Conservation (phyloP, 1,140 invertebrate genomes). For the Rhagoletis zephyria region DNA sequence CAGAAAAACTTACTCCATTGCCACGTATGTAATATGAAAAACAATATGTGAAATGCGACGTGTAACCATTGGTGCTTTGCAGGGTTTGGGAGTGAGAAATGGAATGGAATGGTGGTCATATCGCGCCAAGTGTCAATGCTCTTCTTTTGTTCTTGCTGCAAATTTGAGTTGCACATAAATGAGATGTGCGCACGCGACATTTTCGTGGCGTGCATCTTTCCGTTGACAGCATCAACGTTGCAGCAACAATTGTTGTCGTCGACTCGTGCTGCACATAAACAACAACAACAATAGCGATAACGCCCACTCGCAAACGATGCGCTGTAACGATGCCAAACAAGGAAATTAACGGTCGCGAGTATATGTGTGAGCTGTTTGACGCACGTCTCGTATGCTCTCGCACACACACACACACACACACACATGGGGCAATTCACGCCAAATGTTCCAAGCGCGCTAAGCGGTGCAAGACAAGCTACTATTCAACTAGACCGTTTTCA, state of each 20-base stretch:
- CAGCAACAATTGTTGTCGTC: neutral
- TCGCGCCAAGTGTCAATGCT: neutral
- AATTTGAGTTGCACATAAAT: constrained; percentile 19
- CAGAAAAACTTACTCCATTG: neutral
- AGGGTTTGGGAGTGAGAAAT: neutral
- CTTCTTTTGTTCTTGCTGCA: neutral
- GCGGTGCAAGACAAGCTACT: too few relatives aligned
- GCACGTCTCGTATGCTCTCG: neutral
- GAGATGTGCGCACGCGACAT: neutral
- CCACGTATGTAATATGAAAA: neutral
- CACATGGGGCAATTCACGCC: neutral
- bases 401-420: neutral
- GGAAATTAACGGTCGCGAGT: neutral
- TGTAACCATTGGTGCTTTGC: neutral
- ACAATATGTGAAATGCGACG: constrained; percentile 12
- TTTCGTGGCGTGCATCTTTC: neutral
- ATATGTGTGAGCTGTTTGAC: neutral
- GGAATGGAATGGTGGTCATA: neutral
- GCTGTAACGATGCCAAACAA: neutral
- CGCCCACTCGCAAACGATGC: neutral
- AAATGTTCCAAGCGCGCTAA: too few relatives aligned
- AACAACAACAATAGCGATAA: neutral
- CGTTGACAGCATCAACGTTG: neutral
- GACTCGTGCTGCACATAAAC: neutral
- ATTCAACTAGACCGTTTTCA: too few relatives aligned